Conservation (phyloP, 2,888 invertebrate genomes). For the Mimachlamys varia region DNA sequence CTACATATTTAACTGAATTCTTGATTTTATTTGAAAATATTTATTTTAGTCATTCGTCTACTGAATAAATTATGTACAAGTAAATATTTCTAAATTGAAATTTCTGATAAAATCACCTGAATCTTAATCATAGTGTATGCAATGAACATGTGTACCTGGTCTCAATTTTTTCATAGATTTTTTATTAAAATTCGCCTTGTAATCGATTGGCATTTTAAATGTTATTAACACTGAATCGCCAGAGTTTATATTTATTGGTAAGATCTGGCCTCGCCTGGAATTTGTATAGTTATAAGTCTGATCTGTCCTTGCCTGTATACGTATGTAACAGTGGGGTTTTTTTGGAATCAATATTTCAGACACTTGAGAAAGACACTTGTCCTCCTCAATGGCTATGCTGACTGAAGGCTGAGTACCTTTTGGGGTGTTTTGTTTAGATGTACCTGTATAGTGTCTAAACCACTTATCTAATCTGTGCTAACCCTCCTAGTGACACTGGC, state of each 20-base stretch:
- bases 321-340: neutral
- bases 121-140: neutral
- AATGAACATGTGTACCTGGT: neutral
- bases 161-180: neutral
- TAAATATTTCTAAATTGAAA: neutral
- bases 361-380: conserved; percentile 26
- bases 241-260: no score
- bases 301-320: neutral
- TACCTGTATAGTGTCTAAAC: neutral
- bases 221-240: neutral
- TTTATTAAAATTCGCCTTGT: conserved; percentile 12
- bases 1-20: no score
- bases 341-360: conserved; percentile 29
- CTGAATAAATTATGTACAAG: neutral
- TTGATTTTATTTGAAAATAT: conserved; percentile 17
- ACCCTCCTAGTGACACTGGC: neutral
- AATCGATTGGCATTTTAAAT: conserved; percentile 22
- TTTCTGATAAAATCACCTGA: neutral
- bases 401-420: neutral
- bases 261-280: no score
- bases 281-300: neutral
- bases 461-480: neutral
- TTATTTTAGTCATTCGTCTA: neutral
- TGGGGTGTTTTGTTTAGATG: neutral
- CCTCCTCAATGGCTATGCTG: neutral